Conservation (phyloP, 2,113 vertebrate species). For the Corvus moneduloides region DNA sequence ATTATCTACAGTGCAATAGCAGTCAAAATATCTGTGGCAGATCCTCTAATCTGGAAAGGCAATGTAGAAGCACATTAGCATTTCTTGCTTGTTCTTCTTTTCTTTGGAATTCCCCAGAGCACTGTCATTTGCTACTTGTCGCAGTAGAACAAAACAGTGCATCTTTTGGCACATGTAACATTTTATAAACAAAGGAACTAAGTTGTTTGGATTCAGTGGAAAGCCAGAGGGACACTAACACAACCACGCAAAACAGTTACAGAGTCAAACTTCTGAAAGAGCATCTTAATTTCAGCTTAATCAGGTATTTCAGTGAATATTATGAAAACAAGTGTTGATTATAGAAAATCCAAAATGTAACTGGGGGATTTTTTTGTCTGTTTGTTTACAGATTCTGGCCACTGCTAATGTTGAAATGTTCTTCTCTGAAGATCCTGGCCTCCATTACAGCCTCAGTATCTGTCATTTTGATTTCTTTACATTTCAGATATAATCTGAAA, state of each 20-base stretch:
- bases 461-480: background rate
- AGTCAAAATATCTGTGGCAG: background rate
- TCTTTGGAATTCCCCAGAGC: slow-evolving; percentile 35
- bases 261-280: slow-evolving; percentile 35
- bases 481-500: background rate
- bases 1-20: background rate
- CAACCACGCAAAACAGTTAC: slow-evolving; percentile 25
- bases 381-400: background rate
- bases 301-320: background rate
- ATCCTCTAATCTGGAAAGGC: background rate
- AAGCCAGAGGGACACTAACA: slow-evolving; percentile 46
- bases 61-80: slow-evolving; percentile 2
- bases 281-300: slow-evolving; percentile 12
- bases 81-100: background rate
- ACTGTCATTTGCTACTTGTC: slow-evolving; percentile 49
- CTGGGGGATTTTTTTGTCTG: background rate
- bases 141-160: slow-evolving; percentile 35
- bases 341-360: slow-evolving; percentile 16
- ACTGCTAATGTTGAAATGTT: background rate
- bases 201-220: slow-evolving; percentile 8
- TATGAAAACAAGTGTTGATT: slow-evolving; percentile 14
- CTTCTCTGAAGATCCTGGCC: background rate
- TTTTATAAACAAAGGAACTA: slow-evolving; percentile 51
- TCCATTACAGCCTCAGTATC: background rate
- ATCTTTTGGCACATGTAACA: slow-evolving; percentile 33